Conservation (phyloP, 2,888 invertebrate genomes). For the Cephus rjabovi region DNA sequence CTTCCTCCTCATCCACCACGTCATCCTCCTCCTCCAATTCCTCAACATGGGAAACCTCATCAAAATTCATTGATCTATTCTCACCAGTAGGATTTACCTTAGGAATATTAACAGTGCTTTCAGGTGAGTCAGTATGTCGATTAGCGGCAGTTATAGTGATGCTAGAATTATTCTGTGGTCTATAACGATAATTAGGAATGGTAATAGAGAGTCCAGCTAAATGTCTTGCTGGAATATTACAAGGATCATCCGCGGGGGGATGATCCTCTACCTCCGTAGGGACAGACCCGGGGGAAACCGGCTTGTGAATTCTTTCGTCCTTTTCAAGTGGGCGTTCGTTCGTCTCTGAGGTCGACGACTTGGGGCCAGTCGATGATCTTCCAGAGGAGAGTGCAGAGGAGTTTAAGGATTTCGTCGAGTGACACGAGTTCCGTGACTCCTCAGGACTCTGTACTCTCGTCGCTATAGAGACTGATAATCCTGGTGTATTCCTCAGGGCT, state of each 20-base stretch:
- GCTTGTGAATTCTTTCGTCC: background rate
- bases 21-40: slow-evolving; percentile 31
- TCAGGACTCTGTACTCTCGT: slow-evolving; percentile 43
- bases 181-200: slow-evolving; percentile 45
- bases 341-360: background rate
- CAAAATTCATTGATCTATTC: slow-evolving; percentile 22
- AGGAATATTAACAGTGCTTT: slow-evolving; percentile 48
- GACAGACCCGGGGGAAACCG: background rate
- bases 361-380: background rate
- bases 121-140: slow-evolving; percentile 49
- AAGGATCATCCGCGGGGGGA: background rate
- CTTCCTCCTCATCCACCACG: slow-evolving; percentile 13
- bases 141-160: slow-evolving; percentile 28
- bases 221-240: slow-evolving; percentile 23
- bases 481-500: slow-evolving; percentile 56
- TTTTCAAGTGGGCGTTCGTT: background rate
- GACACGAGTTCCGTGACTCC: slow-evolving; percentile 29
- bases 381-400: background rate
- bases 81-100: slow-evolving; percentile 24
- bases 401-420: slow-evolving; percentile 36
- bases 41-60: slow-evolving; percentile 23
- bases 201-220: slow-evolving; percentile 47
- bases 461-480: slow-evolving; percentile 55
- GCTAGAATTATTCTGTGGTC: slow-evolving; percentile 27
- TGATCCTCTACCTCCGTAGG: background rate